Conservation (phyloP, 2,888 invertebrate genomes). For the Cremastinae sp. region DNA sequence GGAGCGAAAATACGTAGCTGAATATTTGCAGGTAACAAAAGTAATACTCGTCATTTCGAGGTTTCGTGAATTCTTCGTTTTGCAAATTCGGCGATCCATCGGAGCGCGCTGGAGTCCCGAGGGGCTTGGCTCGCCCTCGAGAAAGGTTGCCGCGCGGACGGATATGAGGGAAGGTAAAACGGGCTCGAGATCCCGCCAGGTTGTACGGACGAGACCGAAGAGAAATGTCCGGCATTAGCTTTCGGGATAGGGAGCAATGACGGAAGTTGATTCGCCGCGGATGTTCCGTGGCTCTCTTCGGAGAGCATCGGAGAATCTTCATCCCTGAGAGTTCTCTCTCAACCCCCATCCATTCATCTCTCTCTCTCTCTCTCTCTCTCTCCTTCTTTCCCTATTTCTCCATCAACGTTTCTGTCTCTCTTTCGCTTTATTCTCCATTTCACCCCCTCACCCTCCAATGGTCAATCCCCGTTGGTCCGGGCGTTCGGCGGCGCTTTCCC, state of each 20-base stretch:
- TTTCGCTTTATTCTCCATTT: slow-evolving; percentile 24
- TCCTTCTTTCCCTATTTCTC: too few relatives aligned
- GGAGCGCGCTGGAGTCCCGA: too few relatives aligned
- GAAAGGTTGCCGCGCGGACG: too few relatives aligned
- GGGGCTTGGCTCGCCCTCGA: too few relatives aligned
- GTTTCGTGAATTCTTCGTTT: too few relatives aligned
- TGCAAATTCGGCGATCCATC: too few relatives aligned
- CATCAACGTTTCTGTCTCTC: too few relatives aligned
- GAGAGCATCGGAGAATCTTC: slow-evolving; percentile 31
- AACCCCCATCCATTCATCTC: slow-evolving; percentile 42
- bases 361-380: slow-evolving; percentile 1
- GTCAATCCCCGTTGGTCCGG: slow-evolving; percentile 51
- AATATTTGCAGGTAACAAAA: too few relatives aligned
- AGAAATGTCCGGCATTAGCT: slow-evolving; percentile 79
- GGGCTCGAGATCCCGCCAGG: neutral
- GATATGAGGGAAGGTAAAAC: too few relatives aligned
- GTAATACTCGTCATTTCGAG: too few relatives aligned
- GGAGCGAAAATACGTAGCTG: too few relatives aligned
- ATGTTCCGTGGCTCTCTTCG: slow-evolving; percentile 64
- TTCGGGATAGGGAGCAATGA: slow-evolving; percentile 78
- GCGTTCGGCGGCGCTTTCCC: slow-evolving; percentile 65
- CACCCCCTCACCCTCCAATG: slow-evolving; percentile 14
- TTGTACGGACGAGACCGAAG: slow-evolving; percentile 76
- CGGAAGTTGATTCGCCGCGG: slow-evolving; percentile 80
- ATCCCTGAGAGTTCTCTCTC: slow-evolving; percentile 17